Conservation (phyloP, 2,797 vertebrate species). For the Neomorphus geoffroyi region DNA sequence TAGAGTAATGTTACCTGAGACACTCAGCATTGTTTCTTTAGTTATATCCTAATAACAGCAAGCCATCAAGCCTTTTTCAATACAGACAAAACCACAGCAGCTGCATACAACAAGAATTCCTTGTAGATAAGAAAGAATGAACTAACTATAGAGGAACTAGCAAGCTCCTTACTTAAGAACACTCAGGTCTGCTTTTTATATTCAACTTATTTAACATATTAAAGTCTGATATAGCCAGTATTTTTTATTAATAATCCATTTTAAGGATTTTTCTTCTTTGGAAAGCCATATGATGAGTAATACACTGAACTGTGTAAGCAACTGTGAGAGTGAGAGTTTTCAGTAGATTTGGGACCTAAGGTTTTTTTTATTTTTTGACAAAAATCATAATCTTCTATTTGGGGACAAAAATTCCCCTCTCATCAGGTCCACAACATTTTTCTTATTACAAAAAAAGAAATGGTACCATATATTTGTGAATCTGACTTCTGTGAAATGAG, state of each 20-base stretch:
- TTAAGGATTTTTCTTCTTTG: neutral
- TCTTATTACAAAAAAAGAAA: neutral
- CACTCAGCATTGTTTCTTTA: neutral
- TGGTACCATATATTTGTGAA: neutral
- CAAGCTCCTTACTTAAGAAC: neutral
- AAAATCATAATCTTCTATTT: neutral
- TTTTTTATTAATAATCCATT: neutral
- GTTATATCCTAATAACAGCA: neutral
- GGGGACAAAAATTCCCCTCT: neutral
- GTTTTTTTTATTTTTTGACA: neutral
- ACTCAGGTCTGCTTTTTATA: neutral
- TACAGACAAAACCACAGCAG: neutral
- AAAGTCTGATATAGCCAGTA: neutral
- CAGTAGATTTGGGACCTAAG: neutral
- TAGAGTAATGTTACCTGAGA: neutral
- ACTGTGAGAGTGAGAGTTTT: neutral
- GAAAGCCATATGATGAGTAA: neutral
- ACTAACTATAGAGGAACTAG: neutral
- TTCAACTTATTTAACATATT: neutral
- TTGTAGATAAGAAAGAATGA: neutral
- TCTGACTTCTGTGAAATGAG: neutral
- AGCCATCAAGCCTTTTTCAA: neutral
- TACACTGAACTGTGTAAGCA: neutral
- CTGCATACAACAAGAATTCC: neutral
- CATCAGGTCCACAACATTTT: neutral